These are phyloP conservation scores for Pycnomerus fuliginosus DNA, from an alignment of 2,888 invertebrate species.

Conservation along the genomic window DNA sequence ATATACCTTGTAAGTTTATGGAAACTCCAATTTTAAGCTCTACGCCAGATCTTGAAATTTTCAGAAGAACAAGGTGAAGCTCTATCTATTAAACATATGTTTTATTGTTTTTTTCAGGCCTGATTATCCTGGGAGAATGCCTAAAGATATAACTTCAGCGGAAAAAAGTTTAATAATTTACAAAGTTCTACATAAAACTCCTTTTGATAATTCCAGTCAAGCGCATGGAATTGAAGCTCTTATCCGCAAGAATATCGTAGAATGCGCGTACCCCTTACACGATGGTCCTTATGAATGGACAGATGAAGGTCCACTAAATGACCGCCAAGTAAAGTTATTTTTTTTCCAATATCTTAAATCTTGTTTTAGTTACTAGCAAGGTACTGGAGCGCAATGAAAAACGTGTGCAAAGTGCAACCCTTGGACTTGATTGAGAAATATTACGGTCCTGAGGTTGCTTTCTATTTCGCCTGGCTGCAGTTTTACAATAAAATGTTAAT, in stretches of 20 bases:
- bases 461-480: constrained; percentile 60
- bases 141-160: constrained; percentile 34
- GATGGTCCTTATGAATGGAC: constrained; percentile 45
- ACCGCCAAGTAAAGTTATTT: constrained; percentile 43
- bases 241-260: constrained; percentile 34
- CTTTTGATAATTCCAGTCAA: constrained; percentile 35
- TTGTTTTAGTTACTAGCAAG: constrained; percentile 29
- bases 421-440: constrained; percentile 59
- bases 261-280: constrained; percentile 46
- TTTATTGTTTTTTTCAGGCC: constrained; percentile 25
- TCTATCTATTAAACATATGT: constrained; percentile 7
- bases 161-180: constrained; percentile 45
- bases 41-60: too few relatives aligned
- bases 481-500: constrained; percentile 58
- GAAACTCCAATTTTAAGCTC: constrained; percentile 38
- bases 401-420: constrained; percentile 59
- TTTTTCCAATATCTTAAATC: background rate
- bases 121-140: constrained; percentile 24
- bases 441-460: constrained; percentile 58
- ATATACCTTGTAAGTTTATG: constrained; percentile 29
- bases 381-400: constrained; percentile 31
- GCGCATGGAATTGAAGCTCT: constrained; percentile 43
- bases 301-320: constrained; percentile 39
- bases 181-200: constrained; percentile 36
- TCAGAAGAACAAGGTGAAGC: background rate